phyloP scores from a whole-genome alignment of 2,797 vertebrate genomes.

The Carduelis carduelis region DNA sequence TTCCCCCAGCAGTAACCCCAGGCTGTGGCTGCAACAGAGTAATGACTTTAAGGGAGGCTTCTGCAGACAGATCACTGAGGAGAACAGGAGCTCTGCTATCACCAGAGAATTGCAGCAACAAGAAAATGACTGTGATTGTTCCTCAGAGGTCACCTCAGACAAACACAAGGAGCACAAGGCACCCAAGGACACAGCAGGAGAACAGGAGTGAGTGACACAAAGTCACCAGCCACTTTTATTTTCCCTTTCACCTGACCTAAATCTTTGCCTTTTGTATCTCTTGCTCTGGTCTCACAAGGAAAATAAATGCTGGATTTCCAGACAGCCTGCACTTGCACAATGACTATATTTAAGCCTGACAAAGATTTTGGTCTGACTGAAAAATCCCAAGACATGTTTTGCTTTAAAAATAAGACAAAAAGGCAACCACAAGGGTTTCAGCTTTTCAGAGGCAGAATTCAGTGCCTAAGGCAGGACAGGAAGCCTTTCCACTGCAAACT shows the following conservation, averaged over 20 bases:
- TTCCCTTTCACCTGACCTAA: slow-evolving; percentile 10
- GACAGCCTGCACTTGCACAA: neutral
- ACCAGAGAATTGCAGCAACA: slow-evolving; percentile 10
- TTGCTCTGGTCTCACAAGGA: slow-evolving; percentile 13
- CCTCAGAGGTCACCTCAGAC: neutral
- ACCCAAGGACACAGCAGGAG: slow-evolving; percentile 18
- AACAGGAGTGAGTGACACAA: neutral
- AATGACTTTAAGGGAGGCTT: neutral
- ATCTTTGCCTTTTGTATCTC: slow-evolving; percentile 4
- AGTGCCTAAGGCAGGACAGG: neutral
- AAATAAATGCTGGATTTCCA: neutral
- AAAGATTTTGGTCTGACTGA: neutral
- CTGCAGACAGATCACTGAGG: neutral
- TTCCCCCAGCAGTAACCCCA: neutral
- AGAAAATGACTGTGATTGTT: slow-evolving; percentile 32
- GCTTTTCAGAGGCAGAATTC: neutral
- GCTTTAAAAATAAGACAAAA: slow-evolving; percentile 21
- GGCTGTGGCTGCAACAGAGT: neutral
- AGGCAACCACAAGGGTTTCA: neutral
- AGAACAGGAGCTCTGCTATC: neutral
- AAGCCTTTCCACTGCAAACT: neutral
- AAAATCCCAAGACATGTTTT: slow-evolving; percentile 2
- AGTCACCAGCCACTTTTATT: neutral
- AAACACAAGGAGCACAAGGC: neutral
- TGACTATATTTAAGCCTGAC: slow-evolving; percentile 4